Conservation (phyloP, 2,113 vertebrate genomes). For the Scortum barcoo region DNA sequence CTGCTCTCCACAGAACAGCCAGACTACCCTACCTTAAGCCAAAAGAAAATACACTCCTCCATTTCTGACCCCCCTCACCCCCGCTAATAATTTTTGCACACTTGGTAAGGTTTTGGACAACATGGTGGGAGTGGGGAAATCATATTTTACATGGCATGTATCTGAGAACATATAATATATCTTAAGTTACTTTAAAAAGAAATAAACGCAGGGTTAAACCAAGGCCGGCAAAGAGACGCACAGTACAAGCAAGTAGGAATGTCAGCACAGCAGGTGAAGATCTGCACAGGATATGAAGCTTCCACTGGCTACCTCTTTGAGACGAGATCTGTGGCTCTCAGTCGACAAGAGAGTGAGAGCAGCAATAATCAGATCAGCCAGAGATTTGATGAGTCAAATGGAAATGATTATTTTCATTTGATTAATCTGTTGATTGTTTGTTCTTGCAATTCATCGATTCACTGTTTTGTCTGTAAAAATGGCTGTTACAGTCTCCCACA, state of each 20-base stretch:
- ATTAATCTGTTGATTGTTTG: background rate
- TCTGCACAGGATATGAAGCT: conserved; percentile 74
- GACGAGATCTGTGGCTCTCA: background rate
- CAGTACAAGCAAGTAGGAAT: conserved; percentile 33
- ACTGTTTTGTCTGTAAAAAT: background rate
- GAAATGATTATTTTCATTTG: background rate
- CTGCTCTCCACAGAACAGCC: background rate
- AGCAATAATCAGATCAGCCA: background rate
- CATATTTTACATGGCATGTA: conserved; percentile 30
- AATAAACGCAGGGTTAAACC: conserved; percentile 31
- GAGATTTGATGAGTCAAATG: too few species aligned
- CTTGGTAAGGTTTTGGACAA: background rate
- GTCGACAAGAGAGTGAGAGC: background rate
- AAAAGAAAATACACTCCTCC: background rate
- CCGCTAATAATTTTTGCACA: background rate
- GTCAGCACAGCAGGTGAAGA: conserved; percentile 57
- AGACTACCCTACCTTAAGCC: background rate
- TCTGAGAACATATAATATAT: conserved; percentile 19
- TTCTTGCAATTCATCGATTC: background rate
- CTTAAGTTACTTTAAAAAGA: conserved; percentile 25
- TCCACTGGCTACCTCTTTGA: conserved; percentile 21
- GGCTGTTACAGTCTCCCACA: background rate
- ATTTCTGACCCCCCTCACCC: background rate
- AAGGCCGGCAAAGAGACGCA: conserved; percentile 2
- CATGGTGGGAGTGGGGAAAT: conserved; percentile 2